Percentiles rank a stretch among this genome's conserved stretches.
Evolutionary conservation across 1,140 invertebrate species (phyloP).

Genomic region (Trachelipus rathkii): DNA sequence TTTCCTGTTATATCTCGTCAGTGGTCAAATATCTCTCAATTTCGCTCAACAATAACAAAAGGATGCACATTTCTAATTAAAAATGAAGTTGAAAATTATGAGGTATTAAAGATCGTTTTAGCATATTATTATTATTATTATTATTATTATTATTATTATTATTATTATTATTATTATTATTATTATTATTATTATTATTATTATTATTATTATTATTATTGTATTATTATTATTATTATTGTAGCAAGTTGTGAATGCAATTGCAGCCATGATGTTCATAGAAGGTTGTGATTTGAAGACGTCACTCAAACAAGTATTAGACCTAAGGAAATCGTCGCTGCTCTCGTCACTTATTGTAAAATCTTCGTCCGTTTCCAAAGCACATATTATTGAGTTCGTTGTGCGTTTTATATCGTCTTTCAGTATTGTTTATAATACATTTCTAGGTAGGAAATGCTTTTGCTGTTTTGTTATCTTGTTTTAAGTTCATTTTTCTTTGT

Average conservation of each 20-base stretch:
- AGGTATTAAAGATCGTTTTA: neutral
- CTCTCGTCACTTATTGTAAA: neutral
- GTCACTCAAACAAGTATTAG: neutral
- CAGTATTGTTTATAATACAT: neutral
- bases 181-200: too few species aligned
- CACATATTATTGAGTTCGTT: neutral
- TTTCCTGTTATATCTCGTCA: neutral
- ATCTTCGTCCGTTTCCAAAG: neutral
- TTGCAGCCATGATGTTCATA: neutral
- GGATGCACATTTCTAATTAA: neutral
- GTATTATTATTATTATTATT: neutral
- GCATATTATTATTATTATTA: too few species aligned
- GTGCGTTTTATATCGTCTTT: neutral
- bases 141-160: too few species aligned
- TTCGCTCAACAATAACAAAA: neutral
- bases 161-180: too few species aligned
- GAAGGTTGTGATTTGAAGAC: neutral
- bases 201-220: too few species aligned
- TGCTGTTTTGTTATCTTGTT: too few species aligned
- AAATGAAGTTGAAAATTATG: constrained; percentile 1
- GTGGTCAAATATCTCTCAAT: neutral
- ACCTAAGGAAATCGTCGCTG: neutral
- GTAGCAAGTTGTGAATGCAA: neutral
- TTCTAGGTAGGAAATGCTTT: neutral
- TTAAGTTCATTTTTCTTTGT: too few species aligned